Base-by-base conservation (phyloP, 2,113 vertebrate species). In the Clarias magur region DNA sequence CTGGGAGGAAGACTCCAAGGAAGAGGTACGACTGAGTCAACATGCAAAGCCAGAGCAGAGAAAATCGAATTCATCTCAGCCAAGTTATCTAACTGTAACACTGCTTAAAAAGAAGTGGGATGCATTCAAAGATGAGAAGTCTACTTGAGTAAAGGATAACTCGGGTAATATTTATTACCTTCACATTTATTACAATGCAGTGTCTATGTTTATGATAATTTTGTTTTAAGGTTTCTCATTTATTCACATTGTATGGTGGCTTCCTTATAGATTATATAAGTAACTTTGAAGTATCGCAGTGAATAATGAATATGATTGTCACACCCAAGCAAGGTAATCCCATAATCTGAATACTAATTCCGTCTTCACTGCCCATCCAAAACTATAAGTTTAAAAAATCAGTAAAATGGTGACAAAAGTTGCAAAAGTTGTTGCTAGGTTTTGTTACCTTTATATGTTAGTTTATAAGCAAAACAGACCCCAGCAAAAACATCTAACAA, bases 21-120 rank as follows among this genome's bases (percentile, higher is more conserved):
- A 82, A 78, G n/a, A 86, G 34, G 23, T 5, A 27, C 82, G 84
- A 78, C 54, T 38, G 42, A 57, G 16, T 82, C 67, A 79, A 75
- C 84, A 63, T 30, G 60, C 38, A 65, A 60, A 85, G 60, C 73
- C 60, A 79, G 84, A 63, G 21, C 16, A n/a, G 54, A 76, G n/a
- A 59, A 60, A 85, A 79, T 63, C 73, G 21, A 25, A 78, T 85
- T 76, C 53, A 78, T 85, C n/a, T 53, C 34, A 62, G 23, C 15
- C 13, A 30, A 78, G 25, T 85, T 79, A 79, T 34, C 60, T 54
- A 27, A 63, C 75, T 82, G 54, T 82, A 42, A 82, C 56, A 15
- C 65, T 57, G 25, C 17, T 72, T 57, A 27, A 62, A 70, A 48
- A 56, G 38, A 48, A 53, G 53, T 38, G 63, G 11, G 48, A 86